Percentiles rank a stretch among this genome's conserved stretches.
Evolutionary conservation across 2,888 invertebrate genomes (phyloP).

Genomic region (Baronia brevicornis): DNA sequence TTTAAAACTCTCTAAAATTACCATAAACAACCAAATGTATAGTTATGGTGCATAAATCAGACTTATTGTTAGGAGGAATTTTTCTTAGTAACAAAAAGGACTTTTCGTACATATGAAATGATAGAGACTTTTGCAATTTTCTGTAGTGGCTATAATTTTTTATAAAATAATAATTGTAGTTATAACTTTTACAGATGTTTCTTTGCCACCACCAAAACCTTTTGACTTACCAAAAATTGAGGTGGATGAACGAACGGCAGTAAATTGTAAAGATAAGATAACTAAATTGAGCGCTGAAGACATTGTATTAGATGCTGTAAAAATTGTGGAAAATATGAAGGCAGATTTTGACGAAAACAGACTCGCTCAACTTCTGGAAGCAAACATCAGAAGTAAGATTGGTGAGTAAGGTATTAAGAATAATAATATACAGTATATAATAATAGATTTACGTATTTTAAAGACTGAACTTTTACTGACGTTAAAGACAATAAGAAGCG

Average conservation of each 20-base stretch:
- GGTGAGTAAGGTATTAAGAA: conserved; percentile 57
- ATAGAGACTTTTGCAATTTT: too few species aligned
- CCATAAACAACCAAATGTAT: too few species aligned
- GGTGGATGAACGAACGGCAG: neutral
- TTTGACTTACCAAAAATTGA: neutral
- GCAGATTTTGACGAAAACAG: conserved; percentile 32
- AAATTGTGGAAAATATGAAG: conserved; percentile 27
- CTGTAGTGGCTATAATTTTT: too few species aligned
- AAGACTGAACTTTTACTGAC: too few species aligned
- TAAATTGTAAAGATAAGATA: neutral
- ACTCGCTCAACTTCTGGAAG: conserved; percentile 47
- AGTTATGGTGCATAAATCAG: too few species aligned
- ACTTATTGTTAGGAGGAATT: too few species aligned
- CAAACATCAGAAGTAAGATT: conserved; percentile 53
- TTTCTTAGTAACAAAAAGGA: too few species aligned
- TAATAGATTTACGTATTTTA: neutral
- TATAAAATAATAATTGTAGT: too few species aligned
- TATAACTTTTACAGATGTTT: neutral
- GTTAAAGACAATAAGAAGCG: too few species aligned
- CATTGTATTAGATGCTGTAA: conserved; percentile 27
- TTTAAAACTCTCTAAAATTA: too few species aligned
- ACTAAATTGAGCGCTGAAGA: conserved; percentile 17
- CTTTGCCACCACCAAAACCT: neutral
- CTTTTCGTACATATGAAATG: too few species aligned
- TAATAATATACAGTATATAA: neutral